Evolutionary conservation across 1,140 invertebrate genomes (phyloP), one percentile per base, ranked within the genome.

Genomic region (Habropoda laboriosa): DNA sequence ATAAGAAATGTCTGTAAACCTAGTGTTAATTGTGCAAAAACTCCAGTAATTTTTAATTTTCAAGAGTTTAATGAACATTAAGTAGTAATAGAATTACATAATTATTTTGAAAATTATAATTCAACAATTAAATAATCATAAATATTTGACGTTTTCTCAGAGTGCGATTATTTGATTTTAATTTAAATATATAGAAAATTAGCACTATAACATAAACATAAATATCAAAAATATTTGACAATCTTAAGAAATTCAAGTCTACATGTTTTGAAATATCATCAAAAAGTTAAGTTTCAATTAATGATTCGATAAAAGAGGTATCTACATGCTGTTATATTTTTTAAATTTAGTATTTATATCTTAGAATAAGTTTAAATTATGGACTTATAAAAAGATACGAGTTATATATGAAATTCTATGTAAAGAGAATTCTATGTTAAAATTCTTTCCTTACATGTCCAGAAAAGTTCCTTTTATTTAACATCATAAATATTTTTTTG

Each of bases 1-100:
- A n/a, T n/a, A n/a, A n/a, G n/a, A n/a, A n/a, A n/a, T n/a, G n/a
- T n/a, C n/a, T n/a, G 30, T 8, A 32, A 30, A 5, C 16, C 5
- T 12, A 42, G 30, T 8, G 27, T 55, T 8, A 42, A 32, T n/a
- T 40, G 2, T 40, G 40, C 4, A 53, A 13, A 18, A 13, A 12
- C 40, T 70, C 40, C 13, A 40, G 21, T 13, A 24, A 42, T 55
- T 71, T n/a, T 71, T 57, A 55, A 55, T 42, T 71, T 32, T 27
- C n/a, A 38, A 16, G 58, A 72, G 30, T 60, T 58, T 60, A 35
- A 21, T 18, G 7, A 0, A 60, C 16, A 60, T 47, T 0, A 47
- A 72, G 24, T 72, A 30, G 2, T 18, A 57, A 42, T 55, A 70
- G 27, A 8, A 21, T 18, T 6, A 57, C 13, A 8, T 51, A 55